Base-by-base conservation (phyloP, 2,113 vertebrate genomes). In the Erpornis zantholeuca region DNA sequence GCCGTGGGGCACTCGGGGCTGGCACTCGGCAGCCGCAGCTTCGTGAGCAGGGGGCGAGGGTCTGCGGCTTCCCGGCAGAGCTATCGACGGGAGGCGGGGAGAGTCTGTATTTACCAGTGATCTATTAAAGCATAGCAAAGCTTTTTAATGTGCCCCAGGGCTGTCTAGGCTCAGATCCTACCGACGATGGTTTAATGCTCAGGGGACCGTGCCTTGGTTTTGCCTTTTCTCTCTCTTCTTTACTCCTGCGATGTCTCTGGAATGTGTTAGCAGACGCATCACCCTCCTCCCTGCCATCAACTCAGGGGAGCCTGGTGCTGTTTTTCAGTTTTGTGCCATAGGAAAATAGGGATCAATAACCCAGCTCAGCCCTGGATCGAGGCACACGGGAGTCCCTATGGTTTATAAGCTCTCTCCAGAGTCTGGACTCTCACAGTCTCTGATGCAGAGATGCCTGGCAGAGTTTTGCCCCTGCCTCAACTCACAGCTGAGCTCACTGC, bases 1-100 rank as follows among this genome's bases (percentile, higher is more conserved):
- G 40, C 63, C 2, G 0, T 0, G 7, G 59, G 59, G 35, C 50
- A 7, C 1, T 1, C 53, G 57, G 70, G 52, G 14, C 18, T 84
- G 78, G 77, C 45, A 10, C n/a, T 53, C 0, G 3, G 49, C 69
- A 64, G 42, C 1, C 1, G 18, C 8, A 15, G 54, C 63, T 78
- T 9, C 7, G 19, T 17, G 85, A 68, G 64, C 66, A 11, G 56
- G 49, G 54, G 16, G 4, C 0, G 2, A 87, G 66, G 75, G 71
- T 5, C 18, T 70, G 82, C 0, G 60, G 33, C 77, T 94, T 94
- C 90, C 63, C 23, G 0, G 82, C 68, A 82, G 42, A 86, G 75
- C 85, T 78, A 31, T 54, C 3, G 7, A 47, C 0, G 3, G 38
- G 80, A 93, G 63, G 36, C 0, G 0, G 52, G 38, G 36, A 90